Percentiles rank a stretch among this genome's conserved stretches.
Conservation (phyloP, 2,888 invertebrate genomes). For the Phaedon cochleariae region DNA sequence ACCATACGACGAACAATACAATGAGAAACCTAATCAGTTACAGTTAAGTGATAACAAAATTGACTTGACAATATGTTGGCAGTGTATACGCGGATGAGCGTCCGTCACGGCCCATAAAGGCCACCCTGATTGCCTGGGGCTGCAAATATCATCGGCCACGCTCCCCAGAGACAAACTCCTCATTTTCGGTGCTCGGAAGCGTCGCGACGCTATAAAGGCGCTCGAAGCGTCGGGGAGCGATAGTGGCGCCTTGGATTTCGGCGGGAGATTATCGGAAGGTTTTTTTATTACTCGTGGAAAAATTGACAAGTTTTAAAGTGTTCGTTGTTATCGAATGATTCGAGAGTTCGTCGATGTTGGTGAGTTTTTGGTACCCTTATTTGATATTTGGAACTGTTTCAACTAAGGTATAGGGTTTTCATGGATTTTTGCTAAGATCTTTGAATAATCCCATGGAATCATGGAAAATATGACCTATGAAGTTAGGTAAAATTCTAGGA, state of each 20-base stretch:
- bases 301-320: too few relatives aligned
- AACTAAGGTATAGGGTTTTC: too few relatives aligned
- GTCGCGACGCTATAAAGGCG: constrained; percentile 15
- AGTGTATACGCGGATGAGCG: constrained; percentile 38
- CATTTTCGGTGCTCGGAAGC: constrained; percentile 19
- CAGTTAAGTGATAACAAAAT: not conserved
- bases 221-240: too few relatives aligned
- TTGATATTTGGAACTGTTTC: too few relatives aligned
- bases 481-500: too few relatives aligned
- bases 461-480: too few relatives aligned
- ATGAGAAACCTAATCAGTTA: not conserved
- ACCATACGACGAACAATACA: too few relatives aligned
- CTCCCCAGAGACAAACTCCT: constrained; percentile 64
- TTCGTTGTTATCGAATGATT: constrained; percentile 29
- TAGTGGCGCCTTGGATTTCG: not conserved
- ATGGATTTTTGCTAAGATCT: too few relatives aligned
- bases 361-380: too few relatives aligned
- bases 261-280: too few relatives aligned
- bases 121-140: constrained; percentile 62
- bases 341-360: constrained; percentile 27
- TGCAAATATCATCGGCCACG: constrained; percentile 75
- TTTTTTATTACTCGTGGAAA: too few relatives aligned
- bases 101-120: constrained; percentile 60
- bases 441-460: too few relatives aligned
- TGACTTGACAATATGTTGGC: constrained; percentile 27